These are phyloP conservation scores for Brachypalpus laphriformis DNA, from an alignment of 2,888 invertebrate genomes.

Conservation along the genomic window DNA sequence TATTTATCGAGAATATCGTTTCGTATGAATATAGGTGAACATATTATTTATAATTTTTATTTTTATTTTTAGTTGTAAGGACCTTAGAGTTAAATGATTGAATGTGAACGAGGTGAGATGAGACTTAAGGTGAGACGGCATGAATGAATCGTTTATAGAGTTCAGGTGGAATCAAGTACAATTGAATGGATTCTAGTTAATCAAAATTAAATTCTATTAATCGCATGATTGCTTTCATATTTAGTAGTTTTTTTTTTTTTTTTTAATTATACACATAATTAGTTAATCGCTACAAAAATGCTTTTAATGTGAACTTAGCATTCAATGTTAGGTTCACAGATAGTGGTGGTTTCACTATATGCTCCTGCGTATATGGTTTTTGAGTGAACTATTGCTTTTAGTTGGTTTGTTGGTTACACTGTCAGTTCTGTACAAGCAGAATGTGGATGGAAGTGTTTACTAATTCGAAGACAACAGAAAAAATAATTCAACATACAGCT, in stretches of 20 bases:
- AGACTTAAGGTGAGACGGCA: slow-evolving; percentile 36
- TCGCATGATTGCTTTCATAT: slow-evolving; percentile 18
- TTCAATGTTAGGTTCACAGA: background rate
- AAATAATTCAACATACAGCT: no score
- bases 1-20: slow-evolving; percentile 25
- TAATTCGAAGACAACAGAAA: background rate
- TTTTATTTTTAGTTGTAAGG: background rate
- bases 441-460: background rate
- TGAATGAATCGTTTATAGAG: slow-evolving; percentile 11
- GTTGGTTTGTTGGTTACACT: slow-evolving; percentile 8
- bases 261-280: slow-evolving; percentile 12
- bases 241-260: background rate
- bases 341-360: background rate
- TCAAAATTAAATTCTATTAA: slow-evolving; percentile 6
- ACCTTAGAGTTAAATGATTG: slow-evolving; percentile 39
- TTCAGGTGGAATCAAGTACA: slow-evolving; percentile 57
- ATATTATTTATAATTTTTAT: background rate
- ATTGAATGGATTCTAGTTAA: slow-evolving; percentile 22
- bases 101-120: slow-evolving; percentile 47
- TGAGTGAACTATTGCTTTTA: background rate
- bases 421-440: slow-evolving; percentile 53
- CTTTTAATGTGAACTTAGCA: background rate
- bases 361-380: background rate
- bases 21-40: slow-evolving; percentile 6
- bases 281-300: slow-evolving; percentile 8